phyloP scores from a whole-genome alignment of 2,888 invertebrate species.

The Steinernema hermaphroditum region DNA sequence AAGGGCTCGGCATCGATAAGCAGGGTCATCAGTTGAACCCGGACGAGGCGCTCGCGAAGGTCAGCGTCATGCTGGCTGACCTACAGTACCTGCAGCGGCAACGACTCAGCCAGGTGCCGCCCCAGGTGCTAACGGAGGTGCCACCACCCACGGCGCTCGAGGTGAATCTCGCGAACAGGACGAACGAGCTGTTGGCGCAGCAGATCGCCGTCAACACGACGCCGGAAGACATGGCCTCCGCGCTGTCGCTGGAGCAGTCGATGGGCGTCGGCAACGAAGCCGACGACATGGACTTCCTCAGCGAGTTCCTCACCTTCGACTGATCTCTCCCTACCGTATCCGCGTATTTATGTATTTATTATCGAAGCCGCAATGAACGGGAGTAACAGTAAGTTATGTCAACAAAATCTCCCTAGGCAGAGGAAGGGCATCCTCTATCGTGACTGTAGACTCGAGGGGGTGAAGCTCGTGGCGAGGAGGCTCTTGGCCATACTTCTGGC shows the following conservation, averaged over 20 bases:
- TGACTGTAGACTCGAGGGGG: slow-evolving; percentile 47
- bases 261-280: slow-evolving; percentile 50
- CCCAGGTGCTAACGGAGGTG: slow-evolving; percentile 46
- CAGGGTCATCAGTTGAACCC: neutral
- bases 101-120: slow-evolving; percentile 49
- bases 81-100: slow-evolving; percentile 51
- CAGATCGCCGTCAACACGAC: slow-evolving; percentile 38
- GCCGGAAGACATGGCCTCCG: slow-evolving; percentile 52
- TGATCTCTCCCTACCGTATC: neutral
- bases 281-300: slow-evolving; percentile 51
- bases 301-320: slow-evolving; percentile 51
- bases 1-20: slow-evolving; percentile 46
- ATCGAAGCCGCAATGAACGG: neutral
- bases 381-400: slow-evolving; percentile 19
- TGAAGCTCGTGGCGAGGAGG: slow-evolving; percentile 47
- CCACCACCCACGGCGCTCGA: slow-evolving; percentile 47
- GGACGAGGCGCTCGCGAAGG: slow-evolving; percentile 39
- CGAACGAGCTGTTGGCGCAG: slow-evolving; percentile 47
- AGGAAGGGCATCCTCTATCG: slow-evolving; percentile 39
- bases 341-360: slow-evolving; percentile 25
- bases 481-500: slow-evolving; percentile 42
- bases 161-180: slow-evolving; percentile 50
- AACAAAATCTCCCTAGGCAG: slow-evolving; percentile 8
- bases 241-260: slow-evolving; percentile 52
- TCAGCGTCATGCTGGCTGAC: slow-evolving; percentile 48